Evolutionary conservation across 2,113 vertebrate species (phyloP).

Genomic region (Notechis scutatus): DNA sequence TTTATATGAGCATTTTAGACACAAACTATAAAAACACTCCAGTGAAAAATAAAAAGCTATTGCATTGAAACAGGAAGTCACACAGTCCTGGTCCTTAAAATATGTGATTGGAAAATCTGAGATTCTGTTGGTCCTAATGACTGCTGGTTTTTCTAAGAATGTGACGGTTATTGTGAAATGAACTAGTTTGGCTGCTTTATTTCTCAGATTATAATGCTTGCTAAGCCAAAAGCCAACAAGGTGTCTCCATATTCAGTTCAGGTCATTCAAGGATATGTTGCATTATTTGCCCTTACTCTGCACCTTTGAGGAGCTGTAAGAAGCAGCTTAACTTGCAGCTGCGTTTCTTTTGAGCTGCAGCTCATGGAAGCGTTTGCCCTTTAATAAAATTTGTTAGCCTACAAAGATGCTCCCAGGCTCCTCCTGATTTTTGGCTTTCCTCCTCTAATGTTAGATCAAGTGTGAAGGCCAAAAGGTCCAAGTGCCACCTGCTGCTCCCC

Average conservation of each 20-base stretch:
- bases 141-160: background rate
- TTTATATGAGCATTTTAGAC: background rate
- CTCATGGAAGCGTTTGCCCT: background rate
- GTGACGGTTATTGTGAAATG: no score
- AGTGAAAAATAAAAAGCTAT: background rate
- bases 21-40: background rate
- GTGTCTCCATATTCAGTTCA: background rate
- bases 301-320: constrained; percentile 26
- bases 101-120: background rate
- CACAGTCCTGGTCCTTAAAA: background rate
- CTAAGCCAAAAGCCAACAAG: background rate
- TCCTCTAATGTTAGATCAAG: constrained; percentile 75
- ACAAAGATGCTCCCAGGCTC: background rate
- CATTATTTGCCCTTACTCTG: background rate
- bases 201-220: background rate
- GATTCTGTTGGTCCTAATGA: background rate
- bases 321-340: constrained; percentile 44
- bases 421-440: background rate
- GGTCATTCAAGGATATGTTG: background rate
- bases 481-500: constrained; percentile 60
- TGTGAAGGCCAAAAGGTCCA: constrained; percentile 77
- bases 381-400: background rate
- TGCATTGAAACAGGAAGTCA: background rate
- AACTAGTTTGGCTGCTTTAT: background rate
- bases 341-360: constrained; percentile 43